These are phyloP conservation scores for Brachionus sp. DNA, from an alignment of 1,140 invertebrate genomes.

Conservation along the genomic window DNA sequence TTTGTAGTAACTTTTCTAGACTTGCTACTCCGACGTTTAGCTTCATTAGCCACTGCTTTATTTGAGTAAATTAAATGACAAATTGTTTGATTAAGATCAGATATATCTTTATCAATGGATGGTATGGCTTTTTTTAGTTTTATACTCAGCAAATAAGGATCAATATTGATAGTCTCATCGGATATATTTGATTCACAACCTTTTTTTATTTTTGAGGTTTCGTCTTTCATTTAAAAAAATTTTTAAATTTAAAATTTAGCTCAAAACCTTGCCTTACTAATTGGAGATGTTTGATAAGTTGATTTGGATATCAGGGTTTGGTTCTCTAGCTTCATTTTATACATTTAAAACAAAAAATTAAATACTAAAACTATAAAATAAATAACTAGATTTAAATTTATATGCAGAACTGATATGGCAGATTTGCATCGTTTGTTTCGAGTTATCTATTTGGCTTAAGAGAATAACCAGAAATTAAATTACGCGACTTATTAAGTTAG, in stretches of 20 bases:
- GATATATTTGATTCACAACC: not conserved
- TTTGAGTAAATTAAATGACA: conserved; percentile 31
- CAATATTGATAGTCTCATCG: not conserved
- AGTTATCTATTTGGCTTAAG: not conserved
- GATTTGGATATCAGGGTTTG: conserved; percentile 1
- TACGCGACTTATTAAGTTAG: not conserved
- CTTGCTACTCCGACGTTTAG: not conserved
- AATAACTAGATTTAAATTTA: not conserved
- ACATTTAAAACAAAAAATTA: not conserved
- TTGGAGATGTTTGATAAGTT: not conserved
- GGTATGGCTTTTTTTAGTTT: conserved; percentile 11
- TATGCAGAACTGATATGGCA: not conserved
- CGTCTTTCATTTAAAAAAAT: not conserved
- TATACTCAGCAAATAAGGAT: conserved; percentile 10
- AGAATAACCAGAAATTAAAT: conserved; percentile 5
- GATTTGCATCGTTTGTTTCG: conserved; percentile 21
- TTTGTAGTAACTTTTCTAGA: not conserved
- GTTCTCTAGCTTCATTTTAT: not conserved
- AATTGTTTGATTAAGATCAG: conserved; percentile 16
- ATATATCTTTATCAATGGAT: conserved; percentile 29
- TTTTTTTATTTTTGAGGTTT: not conserved
- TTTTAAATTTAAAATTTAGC: not conserved
- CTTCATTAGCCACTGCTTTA: not conserved
- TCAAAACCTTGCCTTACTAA: not conserved
- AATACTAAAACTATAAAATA: not conserved